These are phyloP conservation scores for Phataginus tricuspis DNA, from an alignment of 2,797 vertebrate species.

Conservation along the genomic window DNA sequence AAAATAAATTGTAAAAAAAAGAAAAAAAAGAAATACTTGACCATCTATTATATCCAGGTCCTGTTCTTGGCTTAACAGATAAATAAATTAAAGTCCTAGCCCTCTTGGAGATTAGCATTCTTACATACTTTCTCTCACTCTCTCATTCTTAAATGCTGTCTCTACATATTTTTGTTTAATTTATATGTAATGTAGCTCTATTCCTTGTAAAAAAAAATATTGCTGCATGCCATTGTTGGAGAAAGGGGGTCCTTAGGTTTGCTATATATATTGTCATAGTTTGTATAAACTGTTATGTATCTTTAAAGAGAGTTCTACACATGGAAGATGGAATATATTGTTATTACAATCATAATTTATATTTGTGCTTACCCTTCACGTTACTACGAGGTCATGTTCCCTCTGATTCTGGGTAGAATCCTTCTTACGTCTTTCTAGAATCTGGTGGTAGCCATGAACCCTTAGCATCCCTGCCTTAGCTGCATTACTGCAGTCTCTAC, in stretches of 20 bases:
- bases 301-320: not conserved
- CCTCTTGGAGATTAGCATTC: not conserved
- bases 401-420: not conserved
- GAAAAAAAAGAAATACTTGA: conserved; percentile 21
- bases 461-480: not conserved
- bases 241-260: not conserved
- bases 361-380: not conserved
- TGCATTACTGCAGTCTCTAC: not conserved
- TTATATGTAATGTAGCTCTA: not conserved
- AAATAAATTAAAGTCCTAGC: not conserved
- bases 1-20: no score
- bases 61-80: not conserved
- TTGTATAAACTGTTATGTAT: conserved; percentile 25
- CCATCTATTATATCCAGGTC: not conserved
- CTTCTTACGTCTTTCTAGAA: not conserved
- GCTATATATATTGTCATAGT: not conserved
- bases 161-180: not conserved
- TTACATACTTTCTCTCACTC: not conserved
- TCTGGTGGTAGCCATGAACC: not conserved
- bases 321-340: conserved; percentile 45
- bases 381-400: not conserved
- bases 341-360: conserved; percentile 40
- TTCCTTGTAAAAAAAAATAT: conserved; percentile 53
- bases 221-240: not conserved
- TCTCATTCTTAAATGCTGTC: not conserved